Percentiles rank a stretch among this genome's conserved stretches.
Conservation (phyloP, 2,888 invertebrate genomes). For the Sphecodes monilicornis region DNA sequence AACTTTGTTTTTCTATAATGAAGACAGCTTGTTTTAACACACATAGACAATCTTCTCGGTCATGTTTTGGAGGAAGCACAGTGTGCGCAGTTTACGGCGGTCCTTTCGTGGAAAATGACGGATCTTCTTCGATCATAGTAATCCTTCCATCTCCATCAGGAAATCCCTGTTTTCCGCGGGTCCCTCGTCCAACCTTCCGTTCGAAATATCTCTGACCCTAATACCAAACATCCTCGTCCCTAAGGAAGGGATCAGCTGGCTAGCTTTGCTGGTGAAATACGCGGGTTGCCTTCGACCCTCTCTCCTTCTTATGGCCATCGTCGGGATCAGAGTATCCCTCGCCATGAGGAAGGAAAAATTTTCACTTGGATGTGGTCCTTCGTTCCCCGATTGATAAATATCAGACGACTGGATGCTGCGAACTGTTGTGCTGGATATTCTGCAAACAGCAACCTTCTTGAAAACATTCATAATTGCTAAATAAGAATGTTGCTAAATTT, state of each 20-base stretch:
- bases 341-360: background rate
- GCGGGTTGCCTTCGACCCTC: background rate
- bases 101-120: background rate
- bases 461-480: too few species aligned
- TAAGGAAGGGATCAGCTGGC: slow-evolving; percentile 14
- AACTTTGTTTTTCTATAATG: too few species aligned
- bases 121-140: slow-evolving; percentile 11
- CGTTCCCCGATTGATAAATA: background rate
- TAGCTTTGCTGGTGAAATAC: slow-evolving; percentile 16
- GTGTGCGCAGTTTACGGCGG: background rate
- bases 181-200: slow-evolving; percentile 1
- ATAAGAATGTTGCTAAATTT: too few species aligned
- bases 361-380: background rate
- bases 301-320: background rate
- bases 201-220: slow-evolving; percentile 10
- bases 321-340: background rate
- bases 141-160: slow-evolving; percentile 8
- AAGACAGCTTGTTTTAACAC: background rate
- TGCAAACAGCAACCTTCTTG: too few species aligned
- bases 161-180: slow-evolving; percentile 19
- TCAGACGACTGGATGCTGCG: background rate
- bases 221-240: slow-evolving; percentile 23
- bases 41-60: background rate
- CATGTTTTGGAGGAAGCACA: background rate
- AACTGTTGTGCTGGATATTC: too few species aligned